These are phyloP conservation scores for Trogon surrucura DNA, from an alignment of 2,113 vertebrate genomes.

Conservation along the genomic window DNA sequence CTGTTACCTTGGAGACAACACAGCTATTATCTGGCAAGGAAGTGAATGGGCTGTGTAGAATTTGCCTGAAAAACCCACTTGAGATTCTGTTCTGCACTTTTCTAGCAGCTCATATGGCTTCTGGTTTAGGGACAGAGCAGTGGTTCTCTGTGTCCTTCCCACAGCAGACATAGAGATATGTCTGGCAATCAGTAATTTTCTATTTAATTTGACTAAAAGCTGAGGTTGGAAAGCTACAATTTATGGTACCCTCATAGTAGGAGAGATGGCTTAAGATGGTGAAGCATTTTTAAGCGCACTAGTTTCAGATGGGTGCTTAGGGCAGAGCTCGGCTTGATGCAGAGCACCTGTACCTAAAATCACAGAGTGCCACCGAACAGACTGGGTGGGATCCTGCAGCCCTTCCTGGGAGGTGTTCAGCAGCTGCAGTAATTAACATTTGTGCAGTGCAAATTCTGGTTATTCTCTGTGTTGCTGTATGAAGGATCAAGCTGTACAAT, in stretches of 20 bases:
- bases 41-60: background rate
- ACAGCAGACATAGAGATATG: background rate
- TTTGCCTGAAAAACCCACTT: background rate
- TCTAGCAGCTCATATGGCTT: background rate
- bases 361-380: background rate
- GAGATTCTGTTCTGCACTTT: background rate
- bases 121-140: background rate
- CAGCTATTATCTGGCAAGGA: background rate
- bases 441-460: background rate
- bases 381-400: background rate
- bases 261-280: background rate
- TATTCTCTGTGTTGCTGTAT: background rate
- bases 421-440: background rate
- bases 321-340: background rate
- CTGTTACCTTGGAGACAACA: slow-evolving; percentile 24
- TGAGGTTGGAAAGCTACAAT: background rate
- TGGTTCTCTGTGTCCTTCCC: background rate
- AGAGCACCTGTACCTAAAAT: background rate
- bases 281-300: background rate
- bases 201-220: background rate
- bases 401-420: background rate
- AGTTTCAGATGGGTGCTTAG: background rate
- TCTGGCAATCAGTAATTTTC: background rate
- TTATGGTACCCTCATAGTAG: background rate
- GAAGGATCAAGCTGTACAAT: background rate